Evolutionary conservation across 2,888 invertebrate species (phyloP).

Genomic region (Globia sparganii): DNA sequence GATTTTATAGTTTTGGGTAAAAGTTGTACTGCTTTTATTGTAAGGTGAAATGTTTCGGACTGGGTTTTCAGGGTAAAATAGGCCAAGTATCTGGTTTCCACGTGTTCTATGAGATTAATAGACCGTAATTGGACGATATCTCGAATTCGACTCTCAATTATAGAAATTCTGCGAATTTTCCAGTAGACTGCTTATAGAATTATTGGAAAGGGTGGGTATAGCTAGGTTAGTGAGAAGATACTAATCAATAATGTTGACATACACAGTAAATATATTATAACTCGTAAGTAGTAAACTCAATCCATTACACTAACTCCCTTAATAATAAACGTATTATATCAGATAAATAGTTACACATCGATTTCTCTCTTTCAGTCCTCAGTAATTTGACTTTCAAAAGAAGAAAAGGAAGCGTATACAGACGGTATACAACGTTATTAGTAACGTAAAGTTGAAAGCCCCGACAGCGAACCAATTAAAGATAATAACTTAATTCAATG

Average conservation of each 20-base stretch:
- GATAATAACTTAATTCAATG: slow-evolving; percentile 40
- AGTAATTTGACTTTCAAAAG: too few species aligned
- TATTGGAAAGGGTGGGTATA: background rate
- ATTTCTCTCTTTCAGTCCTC: too few species aligned
- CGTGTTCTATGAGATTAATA: background rate
- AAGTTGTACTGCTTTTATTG: background rate
- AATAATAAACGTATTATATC: too few species aligned
- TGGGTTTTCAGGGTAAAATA: background rate
- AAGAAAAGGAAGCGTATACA: too few species aligned
- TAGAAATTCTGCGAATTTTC: background rate
- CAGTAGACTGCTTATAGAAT: background rate
- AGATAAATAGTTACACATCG: too few species aligned
- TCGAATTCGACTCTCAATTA: background rate
- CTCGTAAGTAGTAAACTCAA: background rate
- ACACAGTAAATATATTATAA: background rate
- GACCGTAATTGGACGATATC: background rate
- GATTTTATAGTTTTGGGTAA: slow-evolving; percentile 5
- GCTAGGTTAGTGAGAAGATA: background rate
- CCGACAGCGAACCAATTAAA: background rate
- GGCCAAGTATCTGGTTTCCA: background rate
- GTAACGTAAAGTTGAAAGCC: slow-evolving; percentile 5
- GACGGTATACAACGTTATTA: too few species aligned
- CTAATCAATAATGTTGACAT: background rate
- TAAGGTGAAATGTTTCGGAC: background rate
- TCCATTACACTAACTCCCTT: too few species aligned